phyloP scores from a whole-genome alignment of 2,888 invertebrate species.

The Physocephala rufipes region DNA sequence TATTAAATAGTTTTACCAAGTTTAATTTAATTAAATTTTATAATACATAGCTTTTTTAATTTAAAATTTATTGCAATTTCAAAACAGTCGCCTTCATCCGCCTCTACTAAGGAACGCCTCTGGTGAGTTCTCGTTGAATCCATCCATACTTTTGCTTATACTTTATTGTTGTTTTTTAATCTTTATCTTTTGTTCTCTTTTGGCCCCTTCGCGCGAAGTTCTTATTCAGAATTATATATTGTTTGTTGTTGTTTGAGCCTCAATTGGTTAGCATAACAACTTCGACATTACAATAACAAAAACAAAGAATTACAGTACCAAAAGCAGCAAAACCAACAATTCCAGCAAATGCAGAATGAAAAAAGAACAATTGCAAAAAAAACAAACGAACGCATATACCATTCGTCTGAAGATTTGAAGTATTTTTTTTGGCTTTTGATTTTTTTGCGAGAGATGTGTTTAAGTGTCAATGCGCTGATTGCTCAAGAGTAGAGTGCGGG shows the following conservation, averaged over 20 bases:
- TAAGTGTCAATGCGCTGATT: background rate
- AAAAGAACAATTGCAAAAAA: constrained; percentile 14
- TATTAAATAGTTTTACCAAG: too few relatives aligned
- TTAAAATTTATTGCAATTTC: too few relatives aligned
- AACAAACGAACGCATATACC: constrained; percentile 6
- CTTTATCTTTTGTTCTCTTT: background rate
- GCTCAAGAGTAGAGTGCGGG: background rate
- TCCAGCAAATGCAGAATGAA: background rate
- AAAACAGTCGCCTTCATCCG: too few relatives aligned
- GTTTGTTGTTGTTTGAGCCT: background rate
- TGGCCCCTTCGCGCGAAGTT: background rate
- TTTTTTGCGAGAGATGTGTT: background rate
- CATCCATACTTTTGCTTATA: too few relatives aligned
- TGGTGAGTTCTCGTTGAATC: too few relatives aligned
- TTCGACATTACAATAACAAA: background rate
- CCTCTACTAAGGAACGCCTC: too few relatives aligned
- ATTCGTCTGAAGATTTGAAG: background rate
- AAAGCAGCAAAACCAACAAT: background rate
- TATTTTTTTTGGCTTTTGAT: background rate
- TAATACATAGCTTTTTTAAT: too few relatives aligned
- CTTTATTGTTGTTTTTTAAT: too few relatives aligned
- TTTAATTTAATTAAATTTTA: too few relatives aligned
- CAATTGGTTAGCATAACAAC: background rate
- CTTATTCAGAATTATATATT: background rate
- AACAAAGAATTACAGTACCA: background rate